A percentile compares a stretch with the other conserved stretches of the same genome.
Evolutionary conservation across 1,140 invertebrate species (phyloP).

Genomic region (Zaprionus davidi): DNA sequence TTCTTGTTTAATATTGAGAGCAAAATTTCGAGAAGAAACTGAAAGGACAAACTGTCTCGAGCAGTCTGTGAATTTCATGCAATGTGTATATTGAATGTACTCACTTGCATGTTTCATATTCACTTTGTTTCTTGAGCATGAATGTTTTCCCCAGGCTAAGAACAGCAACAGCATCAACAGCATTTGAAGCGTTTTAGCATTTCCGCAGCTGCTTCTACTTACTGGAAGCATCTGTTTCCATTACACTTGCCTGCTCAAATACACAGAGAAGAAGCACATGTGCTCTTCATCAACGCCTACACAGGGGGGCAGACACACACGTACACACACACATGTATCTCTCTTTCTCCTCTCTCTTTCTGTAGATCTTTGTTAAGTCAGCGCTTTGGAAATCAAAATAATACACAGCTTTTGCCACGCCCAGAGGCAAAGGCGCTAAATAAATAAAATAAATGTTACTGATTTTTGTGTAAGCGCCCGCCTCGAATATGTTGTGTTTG

Average conservation of each 20-base stretch:
- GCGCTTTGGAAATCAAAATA: slow-evolving; percentile 75
- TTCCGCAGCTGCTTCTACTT: slow-evolving; percentile 38
- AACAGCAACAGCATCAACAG: background rate
- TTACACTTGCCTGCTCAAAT: slow-evolving; percentile 28
- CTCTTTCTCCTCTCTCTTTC: slow-evolving; percentile 5
- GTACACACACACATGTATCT: slow-evolving; percentile 6
- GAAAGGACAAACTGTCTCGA: background rate
- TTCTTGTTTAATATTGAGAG: too few relatives aligned
- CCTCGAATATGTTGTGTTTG: background rate
- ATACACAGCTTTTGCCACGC: slow-evolving; percentile 59
- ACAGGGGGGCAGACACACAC: slow-evolving; percentile 4
- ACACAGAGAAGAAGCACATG: slow-evolving; percentile 17
- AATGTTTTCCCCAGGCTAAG: background rate
- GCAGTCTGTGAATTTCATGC: background rate
- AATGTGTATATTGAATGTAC: background rate
- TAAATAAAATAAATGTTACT: slow-evolving; percentile 70
- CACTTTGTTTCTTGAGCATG: background rate
- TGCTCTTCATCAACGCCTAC: slow-evolving; percentile 66
- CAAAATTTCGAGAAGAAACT: too few relatives aligned
- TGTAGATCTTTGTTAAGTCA: slow-evolving; percentile 74
- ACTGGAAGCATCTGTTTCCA: slow-evolving; percentile 46
- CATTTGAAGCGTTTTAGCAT: slow-evolving; percentile 34
- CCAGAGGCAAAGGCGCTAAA: slow-evolving; percentile 39
- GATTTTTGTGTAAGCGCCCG: slow-evolving; percentile 19
- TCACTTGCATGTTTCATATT: background rate